Evolutionary conservation across 2,888 invertebrate species (phyloP).

Genomic region (Psylliodes chrysocephalus): DNA sequence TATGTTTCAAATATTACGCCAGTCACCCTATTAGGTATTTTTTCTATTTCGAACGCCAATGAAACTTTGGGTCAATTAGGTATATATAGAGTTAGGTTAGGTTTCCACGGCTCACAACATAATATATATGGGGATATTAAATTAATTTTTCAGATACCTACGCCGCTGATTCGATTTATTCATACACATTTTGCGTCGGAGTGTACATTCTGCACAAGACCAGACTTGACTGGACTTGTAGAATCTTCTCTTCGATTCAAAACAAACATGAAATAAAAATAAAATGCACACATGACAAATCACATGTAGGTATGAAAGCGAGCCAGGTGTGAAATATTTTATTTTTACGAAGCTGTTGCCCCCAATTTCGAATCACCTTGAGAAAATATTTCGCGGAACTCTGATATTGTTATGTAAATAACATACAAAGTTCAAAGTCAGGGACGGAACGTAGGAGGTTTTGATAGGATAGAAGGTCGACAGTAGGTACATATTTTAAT

Average conservation of each 20-base stretch:
- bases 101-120: no score
- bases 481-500: no score
- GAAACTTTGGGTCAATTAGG: no score
- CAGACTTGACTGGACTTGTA: neutral
- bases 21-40: no score
- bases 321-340: neutral
- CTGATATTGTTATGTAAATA: neutral
- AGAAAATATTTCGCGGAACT: neutral
- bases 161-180: neutral
- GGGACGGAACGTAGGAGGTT: neutral
- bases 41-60: no score
- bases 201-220: neutral
- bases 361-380: neutral
- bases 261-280: no score
- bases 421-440: neutral
- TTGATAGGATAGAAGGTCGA: no score
- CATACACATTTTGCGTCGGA: neutral
- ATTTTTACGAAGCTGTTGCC: neutral
- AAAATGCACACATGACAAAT: neutral
- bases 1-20: no score
- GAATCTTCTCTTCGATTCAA: no score
- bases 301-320: neutral
- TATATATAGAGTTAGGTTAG: no score
- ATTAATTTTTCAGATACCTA: neutral
- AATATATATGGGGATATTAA: no score